Base-by-base conservation (phyloP, 2,797 vertebrate species). In the Coilia nasus region DNA sequence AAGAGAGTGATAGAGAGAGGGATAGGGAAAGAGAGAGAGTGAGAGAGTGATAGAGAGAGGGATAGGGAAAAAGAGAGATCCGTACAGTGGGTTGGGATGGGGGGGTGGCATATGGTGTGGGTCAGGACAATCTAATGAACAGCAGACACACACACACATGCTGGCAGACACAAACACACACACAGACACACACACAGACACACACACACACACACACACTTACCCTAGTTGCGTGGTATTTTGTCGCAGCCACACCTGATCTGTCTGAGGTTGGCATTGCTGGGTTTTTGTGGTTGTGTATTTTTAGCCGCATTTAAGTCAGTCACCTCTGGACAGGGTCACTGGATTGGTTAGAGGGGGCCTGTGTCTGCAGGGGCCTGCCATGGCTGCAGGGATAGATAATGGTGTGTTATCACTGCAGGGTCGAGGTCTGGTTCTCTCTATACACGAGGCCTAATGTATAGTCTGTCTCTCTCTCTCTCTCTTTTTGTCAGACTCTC, bases 131-230 rank as follows among this genome's bases (percentile, higher is more conserved):
- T 78, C 35, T 78, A 78, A 21, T 12, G 19, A 31, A 71, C 64
- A 71, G 64, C 64, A 67, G 64, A 67, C 64, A 60, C 57, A 2
- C 17, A 60, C 21, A 60, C 57, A 60, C 57, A 71, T 25, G 31
- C 64, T 2, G n/a, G 15, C 62, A 3, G 23, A 25, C 62, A 12
- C 62, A 67, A 23, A 25, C 9, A 28, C 23, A 28, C 64, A 15
- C 64, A 25, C 62, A 67, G 23, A 25, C 62, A 25, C 62, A 71
- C 64, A 71, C 64, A 71, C 64, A 71, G n/a, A 71, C 64, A 71
- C 28, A 71, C 64, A 71, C 64, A 71, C 28, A 71, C 64, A 71
- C 28, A 71, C 28, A 67, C 11, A 67, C 23, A 28, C 23, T 10
- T 9, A 54, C 50, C 50, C 25, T 67, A 67, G 62, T 67, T 67